Base-by-base conservation (phyloP, 1,140 invertebrate genomes). In the Trichonephila clavipes region DNA sequence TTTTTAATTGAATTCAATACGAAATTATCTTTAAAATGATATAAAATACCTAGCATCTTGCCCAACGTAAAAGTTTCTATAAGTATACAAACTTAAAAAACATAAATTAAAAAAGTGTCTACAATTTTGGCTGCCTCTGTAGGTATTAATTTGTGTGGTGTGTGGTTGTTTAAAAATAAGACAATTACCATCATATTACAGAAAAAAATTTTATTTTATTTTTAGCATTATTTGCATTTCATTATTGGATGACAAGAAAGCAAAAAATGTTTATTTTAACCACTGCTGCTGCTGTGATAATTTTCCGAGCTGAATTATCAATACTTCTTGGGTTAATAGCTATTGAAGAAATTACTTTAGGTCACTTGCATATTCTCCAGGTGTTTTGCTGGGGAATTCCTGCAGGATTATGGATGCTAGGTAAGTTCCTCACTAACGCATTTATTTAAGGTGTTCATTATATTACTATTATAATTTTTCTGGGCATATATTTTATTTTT, bases 221-320 rank as follows among this genome's bases (percentile, higher is more conserved):
- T 98, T 95, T 96, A 99, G 99, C 99, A 64, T 96, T 99, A 82
- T 96, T 98, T 95, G 98, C 98, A 40, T 96, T 98, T 95, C 97
- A 97, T 95, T 97, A 97, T 95, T 99, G 98, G 98, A 95, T 99
- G 66, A 97, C 97, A 95, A 97, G 97, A 95, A 97, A 97, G 94
- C 97, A 97, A 95, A 96, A 96, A 94, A 96, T 96, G 94, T 99
- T 99, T 95, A 97, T 99, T 94, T 97, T 97, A 95, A 97, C 97
- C 94, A 98, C 98, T 62, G 99, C 98, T 72, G 97, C 97, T 95
- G 97, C 98, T 85, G 98, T 98, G 94, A 97, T 99, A 94, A 97
- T 99, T 95, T 99, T 99, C 96, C 97, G 99, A 95, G 97, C 97
- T 66, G 99, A 99, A 96, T 96, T 99, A 61, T 97, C 97, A 19